Evolutionary conservation across 2,797 vertebrate species (phyloP).

Genomic region (Eptatretus atami): DNA sequence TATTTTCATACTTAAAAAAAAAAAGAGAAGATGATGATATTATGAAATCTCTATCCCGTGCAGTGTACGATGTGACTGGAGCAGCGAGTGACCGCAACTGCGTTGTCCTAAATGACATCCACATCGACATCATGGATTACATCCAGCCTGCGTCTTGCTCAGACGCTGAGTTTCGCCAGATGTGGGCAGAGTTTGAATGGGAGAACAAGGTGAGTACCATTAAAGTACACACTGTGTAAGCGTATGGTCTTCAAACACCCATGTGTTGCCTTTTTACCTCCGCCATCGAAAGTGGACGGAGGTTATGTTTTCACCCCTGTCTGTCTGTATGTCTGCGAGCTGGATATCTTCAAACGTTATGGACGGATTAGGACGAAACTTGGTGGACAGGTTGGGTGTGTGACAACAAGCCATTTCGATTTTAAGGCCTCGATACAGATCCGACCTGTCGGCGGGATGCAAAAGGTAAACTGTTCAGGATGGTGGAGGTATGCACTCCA

Average conservation of each 20-base stretch:
- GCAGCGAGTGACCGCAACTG: constrained; percentile 95
- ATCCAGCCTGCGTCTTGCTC: constrained; percentile 86
- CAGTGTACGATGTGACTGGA: constrained; percentile 88
- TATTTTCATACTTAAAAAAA: too few relatives aligned
- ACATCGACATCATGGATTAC: constrained; percentile 99
- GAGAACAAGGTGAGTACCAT: constrained; percentile 51
- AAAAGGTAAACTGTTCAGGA: too few relatives aligned
- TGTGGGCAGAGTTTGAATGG: constrained; percentile 99
- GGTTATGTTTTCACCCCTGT: too few relatives aligned
- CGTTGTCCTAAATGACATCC: constrained; percentile 90
- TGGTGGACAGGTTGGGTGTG: not conserved
- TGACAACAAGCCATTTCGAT: not conserved
- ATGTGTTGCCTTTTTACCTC: constrained; percentile 9
- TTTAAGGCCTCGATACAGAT: not conserved
- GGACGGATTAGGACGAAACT: too few relatives aligned
- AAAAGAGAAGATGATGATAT: too few relatives aligned
- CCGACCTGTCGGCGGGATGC: too few relatives aligned
- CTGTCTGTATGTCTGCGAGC: too few relatives aligned
- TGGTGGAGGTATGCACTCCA: too few relatives aligned
- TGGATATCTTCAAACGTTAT: too few relatives aligned
- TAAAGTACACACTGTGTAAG: not conserved
- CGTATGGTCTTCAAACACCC: constrained; percentile 7
- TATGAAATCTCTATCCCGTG: constrained; percentile 7
- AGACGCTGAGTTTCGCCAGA: constrained; percentile 85
- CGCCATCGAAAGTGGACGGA: not conserved